phyloP scores from a whole-genome alignment of 2,113 vertebrate species.

The Rhombomys opimus region DNA sequence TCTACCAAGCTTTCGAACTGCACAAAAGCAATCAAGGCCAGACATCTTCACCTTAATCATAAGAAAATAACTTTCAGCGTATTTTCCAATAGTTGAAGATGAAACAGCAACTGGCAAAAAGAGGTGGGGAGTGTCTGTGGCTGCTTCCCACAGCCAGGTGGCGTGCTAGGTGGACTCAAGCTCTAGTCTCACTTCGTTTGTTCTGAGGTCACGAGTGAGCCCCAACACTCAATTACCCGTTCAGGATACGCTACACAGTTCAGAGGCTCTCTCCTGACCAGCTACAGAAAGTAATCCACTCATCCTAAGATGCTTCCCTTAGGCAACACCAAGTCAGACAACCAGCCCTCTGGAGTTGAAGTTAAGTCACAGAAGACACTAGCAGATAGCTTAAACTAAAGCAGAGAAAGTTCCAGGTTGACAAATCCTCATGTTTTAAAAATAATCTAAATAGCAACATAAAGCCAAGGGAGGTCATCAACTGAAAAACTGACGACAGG shows the following conservation, averaged over 20 bases:
- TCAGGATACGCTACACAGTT: not conserved
- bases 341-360: not conserved
- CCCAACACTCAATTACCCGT: not conserved
- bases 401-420: not conserved
- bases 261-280: not conserved
- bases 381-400: not conserved
- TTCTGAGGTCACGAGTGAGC: not conserved
- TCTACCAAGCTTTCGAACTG: conserved; percentile 3
- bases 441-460: not conserved
- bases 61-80: conserved; percentile 25
- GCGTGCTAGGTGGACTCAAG: not conserved
- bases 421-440: conserved; percentile 12
- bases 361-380: not conserved
- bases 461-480: not conserved
- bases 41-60: conserved; percentile 32
- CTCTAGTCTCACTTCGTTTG: not conserved
- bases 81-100: conserved; percentile 38
- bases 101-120: not conserved
- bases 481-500: not conserved
- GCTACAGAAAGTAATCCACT: not conserved
- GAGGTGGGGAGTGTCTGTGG: not conserved
- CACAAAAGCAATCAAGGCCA: conserved; percentile 35
- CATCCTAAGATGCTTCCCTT: not conserved
- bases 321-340: not conserved
- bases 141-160: not conserved